Conservation (phyloP, 2,797 vertebrate species). For the Mormyrops boulengeri region DNA sequence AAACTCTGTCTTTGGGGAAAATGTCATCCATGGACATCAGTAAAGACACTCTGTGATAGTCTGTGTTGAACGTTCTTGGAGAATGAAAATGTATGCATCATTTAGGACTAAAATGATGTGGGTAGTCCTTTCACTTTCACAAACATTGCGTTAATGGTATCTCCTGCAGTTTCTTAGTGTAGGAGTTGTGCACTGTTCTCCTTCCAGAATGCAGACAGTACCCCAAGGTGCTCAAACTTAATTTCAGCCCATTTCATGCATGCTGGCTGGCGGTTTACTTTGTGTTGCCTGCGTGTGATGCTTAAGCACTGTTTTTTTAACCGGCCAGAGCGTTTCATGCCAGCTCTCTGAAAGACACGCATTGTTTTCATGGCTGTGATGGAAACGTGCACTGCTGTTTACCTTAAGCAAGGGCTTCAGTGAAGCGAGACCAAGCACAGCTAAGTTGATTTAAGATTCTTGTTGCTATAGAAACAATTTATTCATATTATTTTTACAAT, state of each 20-base stretch:
- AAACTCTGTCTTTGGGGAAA: not conserved
- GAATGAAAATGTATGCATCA: not conserved
- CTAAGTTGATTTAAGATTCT: not conserved
- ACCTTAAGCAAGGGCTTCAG: not conserved
- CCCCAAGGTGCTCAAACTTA: not conserved
- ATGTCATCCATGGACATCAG: not conserved
- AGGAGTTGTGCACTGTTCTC: not conserved
- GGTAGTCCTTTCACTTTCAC: not conserved
- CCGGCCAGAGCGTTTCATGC: not conserved
- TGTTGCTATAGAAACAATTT: not conserved
- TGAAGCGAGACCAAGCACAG: not conserved
- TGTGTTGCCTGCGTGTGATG: not conserved
- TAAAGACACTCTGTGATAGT: not conserved
- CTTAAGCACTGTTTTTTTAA: not conserved
- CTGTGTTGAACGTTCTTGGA: not conserved
- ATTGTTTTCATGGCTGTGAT: not conserved
- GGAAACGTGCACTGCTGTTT: not conserved
- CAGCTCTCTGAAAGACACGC: not conserved
- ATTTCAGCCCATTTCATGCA: not conserved
- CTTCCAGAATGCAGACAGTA: not conserved
- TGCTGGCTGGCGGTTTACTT: not conserved
- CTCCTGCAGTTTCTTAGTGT: not conserved
- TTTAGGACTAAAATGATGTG: not conserved
- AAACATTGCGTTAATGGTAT: not conserved
- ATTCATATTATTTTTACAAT: not conserved